Evolutionary conservation across 1,140 invertebrate genomes (phyloP), one percentile per base, ranked within the genome.

Genomic region (Aphaenogaster rudis): DNA sequence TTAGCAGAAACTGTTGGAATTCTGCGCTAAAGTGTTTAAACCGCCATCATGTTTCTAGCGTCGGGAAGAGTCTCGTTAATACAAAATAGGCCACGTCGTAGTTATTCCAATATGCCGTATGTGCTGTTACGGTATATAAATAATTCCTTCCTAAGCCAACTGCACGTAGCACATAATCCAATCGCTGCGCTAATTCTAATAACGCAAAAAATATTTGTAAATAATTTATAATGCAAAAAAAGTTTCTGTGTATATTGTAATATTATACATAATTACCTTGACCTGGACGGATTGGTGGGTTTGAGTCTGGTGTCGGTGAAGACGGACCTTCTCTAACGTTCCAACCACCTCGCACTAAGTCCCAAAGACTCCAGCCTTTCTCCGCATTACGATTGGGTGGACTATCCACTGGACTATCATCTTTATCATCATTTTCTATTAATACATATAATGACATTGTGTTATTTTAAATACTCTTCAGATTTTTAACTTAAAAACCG

Each of bases 61-160:
- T 95, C 17, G 97, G 97, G 91, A 97, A 97, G 0, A 97, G 95
- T 92, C 96, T 96, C 28, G 96, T 96, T 39, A 97, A 94, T 71
- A 97, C 96, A 93, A 98, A 97, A 92, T 96, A 97, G 7, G 97
- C 97, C 7, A 97, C 96, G 90, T 98, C 97, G 48, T 96, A 96
- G 90, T 97, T 97, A 88, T 94, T 96, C 97, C 97, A 98, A 93
- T 98, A 98, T 15, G 96, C 96, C 0, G 97, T 97, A 91, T 98
- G 97, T 2, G 97, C 97, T 66, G 97, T 97, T 36, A 97, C 94
- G 15, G 97, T 96, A 45, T 97, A 96, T 17, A 97, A 94, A 92
- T 97, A 97, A 91, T 96, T 96, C 86, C 96, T 93, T 59, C 96
- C 95, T 94, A 96, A 93, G 77, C 95, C 95, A 69, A 96, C 95